Evolutionary conservation across 1,140 invertebrate species (phyloP).

Genomic region (Zelostemma sp.): DNA sequence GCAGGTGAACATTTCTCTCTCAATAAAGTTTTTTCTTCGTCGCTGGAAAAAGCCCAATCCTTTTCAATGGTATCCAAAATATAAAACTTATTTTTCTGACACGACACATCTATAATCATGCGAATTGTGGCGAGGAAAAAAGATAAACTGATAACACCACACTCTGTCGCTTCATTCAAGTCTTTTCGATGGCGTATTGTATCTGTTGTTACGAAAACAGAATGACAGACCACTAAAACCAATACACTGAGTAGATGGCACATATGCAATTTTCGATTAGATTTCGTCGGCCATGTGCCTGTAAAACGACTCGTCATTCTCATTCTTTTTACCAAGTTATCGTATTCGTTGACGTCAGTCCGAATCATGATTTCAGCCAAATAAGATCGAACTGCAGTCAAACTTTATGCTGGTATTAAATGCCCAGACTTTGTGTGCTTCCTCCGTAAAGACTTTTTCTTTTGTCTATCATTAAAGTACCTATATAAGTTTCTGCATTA

Average conservation of each 20-base stretch:
- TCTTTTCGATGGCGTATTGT: slow-evolving; percentile 17
- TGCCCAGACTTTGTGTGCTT: no score
- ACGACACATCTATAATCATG: slow-evolving; percentile 27
- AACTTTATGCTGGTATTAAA: no score
- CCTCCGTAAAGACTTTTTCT: no score
- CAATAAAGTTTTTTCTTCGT: slow-evolving; percentile 36
- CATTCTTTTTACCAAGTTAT: background rate
- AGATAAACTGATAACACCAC: slow-evolving; percentile 29
- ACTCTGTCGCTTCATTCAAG: slow-evolving; percentile 52
- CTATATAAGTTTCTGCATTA: no score
- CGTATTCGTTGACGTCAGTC: background rate
- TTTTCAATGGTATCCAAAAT: slow-evolving; percentile 48
- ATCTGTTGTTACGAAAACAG: background rate
- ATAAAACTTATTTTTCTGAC: slow-evolving; percentile 44
- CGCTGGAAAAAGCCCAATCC: slow-evolving; percentile 42
- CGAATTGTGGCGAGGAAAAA: slow-evolving; percentile 43
- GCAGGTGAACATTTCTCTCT: slow-evolving; percentile 44
- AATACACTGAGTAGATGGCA: background rate
- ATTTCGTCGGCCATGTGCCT: background rate
- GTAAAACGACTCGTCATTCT: background rate
- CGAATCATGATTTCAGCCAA: background rate
- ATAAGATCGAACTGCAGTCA: background rate
- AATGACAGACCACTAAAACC: background rate
- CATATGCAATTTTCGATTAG: background rate
- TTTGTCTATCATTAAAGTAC: no score